Evolutionary conservation across 2,888 invertebrate genomes (phyloP).

Genomic region (Coelopa pilipes): DNA sequence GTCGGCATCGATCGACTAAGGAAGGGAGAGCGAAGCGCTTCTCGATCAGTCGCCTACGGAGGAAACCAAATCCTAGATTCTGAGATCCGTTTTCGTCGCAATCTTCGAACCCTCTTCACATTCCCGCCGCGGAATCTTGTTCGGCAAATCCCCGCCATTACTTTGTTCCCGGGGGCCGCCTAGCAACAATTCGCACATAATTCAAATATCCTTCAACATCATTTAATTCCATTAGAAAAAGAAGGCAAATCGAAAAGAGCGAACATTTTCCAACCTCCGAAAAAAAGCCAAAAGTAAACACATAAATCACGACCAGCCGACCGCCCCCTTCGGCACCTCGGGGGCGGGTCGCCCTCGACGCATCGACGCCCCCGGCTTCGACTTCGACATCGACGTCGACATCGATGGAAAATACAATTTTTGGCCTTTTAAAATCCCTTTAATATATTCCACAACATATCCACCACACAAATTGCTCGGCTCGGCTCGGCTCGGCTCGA

Average conservation of each 20-base stretch:
- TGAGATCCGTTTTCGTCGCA: no score
- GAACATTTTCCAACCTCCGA: no score
- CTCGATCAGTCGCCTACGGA: no score
- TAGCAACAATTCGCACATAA: constrained; percentile 16
- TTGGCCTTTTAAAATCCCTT: constrained; percentile 56
- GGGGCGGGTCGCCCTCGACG: no score
- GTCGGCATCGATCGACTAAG: no score
- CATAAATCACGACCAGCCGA: constrained; percentile 30
- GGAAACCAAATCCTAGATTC: no score
- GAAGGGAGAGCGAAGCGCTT: no score
- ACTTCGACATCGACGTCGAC: no score
- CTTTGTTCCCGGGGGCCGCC: not conserved
- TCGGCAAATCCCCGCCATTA: not conserved
- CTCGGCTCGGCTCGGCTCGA: constrained; percentile 53
- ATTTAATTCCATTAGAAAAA: constrained; percentile 31
- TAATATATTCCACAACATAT: constrained; percentile 67
- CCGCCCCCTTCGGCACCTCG: not conserved
- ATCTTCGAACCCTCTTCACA: no score
- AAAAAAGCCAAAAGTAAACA: constrained; percentile 39
- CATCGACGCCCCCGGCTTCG: no score
- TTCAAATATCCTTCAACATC: constrained; percentile 28
- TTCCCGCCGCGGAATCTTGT: not conserved
- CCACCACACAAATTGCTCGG: constrained; percentile 66
- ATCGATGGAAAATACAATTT: constrained; percentile 43
- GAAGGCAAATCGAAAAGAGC: not conserved